Base-by-base conservation (phyloP, 2,113 vertebrate genomes). In the Ammospiza caudacuta region DNA sequence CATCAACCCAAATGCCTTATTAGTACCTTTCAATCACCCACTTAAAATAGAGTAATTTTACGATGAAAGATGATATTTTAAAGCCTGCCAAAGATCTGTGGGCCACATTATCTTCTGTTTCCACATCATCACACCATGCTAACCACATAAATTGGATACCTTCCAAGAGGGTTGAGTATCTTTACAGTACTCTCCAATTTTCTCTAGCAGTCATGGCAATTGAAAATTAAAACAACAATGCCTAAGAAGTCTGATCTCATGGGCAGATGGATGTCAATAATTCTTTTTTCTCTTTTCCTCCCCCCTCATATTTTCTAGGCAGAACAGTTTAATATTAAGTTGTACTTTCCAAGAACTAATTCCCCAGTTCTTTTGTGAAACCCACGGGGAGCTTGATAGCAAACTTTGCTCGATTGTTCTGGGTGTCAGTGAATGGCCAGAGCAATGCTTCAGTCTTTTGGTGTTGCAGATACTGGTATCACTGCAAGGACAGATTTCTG, bases 31-130 rank as follows among this genome's bases (percentile, higher is more conserved):
- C 80, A 86, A 11, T 87, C 73, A 89, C 43, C 27, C 0, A 5
- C 79, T 85, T 92, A 62, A 83, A 90, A 77, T 66, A 94, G 74
- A 79, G 49, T 74, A 82, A 72, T 83, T 97, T 90, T 86, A 77
- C 4, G 25, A 44, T 92, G 89, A 89, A 90, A 95, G 61, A 81
- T 1, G 17, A 11, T 93, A 83, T 70, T 93, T 89, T 90, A 67
- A 92, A 86, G 86, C 35, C 27, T 92, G 92, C 64, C 89, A 83
- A 55, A 67, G 86, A 67, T 88, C 72, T 83, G 58, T 58, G 46
- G 37, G 75, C 67, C 89, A 87, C 24, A 22, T 90, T 90, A 85
- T 90, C 68, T 86, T 95, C 76, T 81, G 46, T 89, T 95, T 89
- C 89, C 57, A 86, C 64, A 52, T 92, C 72, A 89, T 89, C 68